Evolutionary conservation across 2,888 invertebrate genomes (phyloP), one percentile per base, ranked within the genome.

Genomic region (Epirrhoe tristata): DNA sequence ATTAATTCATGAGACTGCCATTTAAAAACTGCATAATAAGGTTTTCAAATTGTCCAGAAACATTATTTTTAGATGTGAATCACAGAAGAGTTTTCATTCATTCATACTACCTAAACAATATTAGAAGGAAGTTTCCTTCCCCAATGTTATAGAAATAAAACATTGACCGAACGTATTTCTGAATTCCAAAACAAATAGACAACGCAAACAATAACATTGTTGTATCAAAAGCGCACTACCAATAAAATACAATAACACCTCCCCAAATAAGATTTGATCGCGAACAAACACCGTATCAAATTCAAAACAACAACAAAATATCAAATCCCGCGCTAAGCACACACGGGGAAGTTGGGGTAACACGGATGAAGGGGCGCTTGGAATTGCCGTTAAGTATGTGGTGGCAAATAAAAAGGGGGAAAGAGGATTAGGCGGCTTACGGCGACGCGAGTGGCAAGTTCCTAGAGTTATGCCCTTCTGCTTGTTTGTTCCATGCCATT

Each of bases 371-470:
- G 77, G 84, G 81, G 77, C 81, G 82, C 83, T 84, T 79, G 80
- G 84, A 88, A 88, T 91, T 88, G 85, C 84, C 84, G 85, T 83
- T 91, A 91, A 91, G 91, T 91, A 88, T 89, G 89, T 88, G 89
- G 87, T 84, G 84, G 86, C 80, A 81, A 86, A 87, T 85, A 87
- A 89, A 87, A 87, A 85, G 87, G 85, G 83, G 86, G 87, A 85
- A 85, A 87, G 87, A 83, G 85, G 90, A 90, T 92, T 91, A 91
- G 78, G 74, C 77, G 85, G 87, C 88, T 91, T 91, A 87, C 77
- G 78, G 77, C 79, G 82, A 81, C 82, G 81, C 81, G 81, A 83
- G 86, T 81, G 84, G 79, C 82, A 87, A 89, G 85, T 89, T 88
- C 78, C 80, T 63, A 55, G 84, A 86, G 86, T 86, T 87, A 85